Evolutionary conservation across 2,113 vertebrate genomes (phyloP).

Genomic region (Heterocephalus glaber): DNA sequence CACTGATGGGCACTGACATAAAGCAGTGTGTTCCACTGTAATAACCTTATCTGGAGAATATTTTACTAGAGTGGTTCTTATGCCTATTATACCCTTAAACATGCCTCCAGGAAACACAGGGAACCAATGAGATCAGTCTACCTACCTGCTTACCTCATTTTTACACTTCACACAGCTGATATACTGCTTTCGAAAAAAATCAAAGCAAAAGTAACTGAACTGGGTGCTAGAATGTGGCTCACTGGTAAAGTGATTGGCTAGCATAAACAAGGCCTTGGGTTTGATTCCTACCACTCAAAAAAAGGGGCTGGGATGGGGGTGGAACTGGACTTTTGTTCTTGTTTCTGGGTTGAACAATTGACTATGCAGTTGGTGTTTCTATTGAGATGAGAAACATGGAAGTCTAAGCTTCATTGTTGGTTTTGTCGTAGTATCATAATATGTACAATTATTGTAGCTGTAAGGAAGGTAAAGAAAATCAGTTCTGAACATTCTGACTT

Average conservation of each 20-base stretch:
- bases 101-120: not conserved
- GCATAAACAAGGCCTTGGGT: not conserved
- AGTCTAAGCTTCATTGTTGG: not conserved
- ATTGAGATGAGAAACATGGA: not conserved
- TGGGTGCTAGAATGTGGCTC: not conserved
- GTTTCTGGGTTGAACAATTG: not conserved
- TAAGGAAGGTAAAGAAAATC: not conserved
- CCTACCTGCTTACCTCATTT: not conserved
- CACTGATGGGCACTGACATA: not conserved
- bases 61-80: not conserved
- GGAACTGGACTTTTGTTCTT: not conserved
- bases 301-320: not conserved
- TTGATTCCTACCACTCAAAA: not conserved
- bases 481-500: not conserved
- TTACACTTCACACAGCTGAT: not conserved
- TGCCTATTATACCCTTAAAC: not conserved
- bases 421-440: not conserved
- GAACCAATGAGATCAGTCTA: not conserved
- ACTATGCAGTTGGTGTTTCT: not conserved
- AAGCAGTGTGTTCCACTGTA: not conserved
- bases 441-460: not conserved
- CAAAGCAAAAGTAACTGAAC: not conserved
- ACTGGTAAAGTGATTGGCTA: not conserved
- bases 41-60: not conserved
- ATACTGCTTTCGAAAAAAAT: not conserved